phyloP scores from a whole-genome alignment of 2,888 invertebrate species.

The Galeopsomyia nigrocyanea region DNA sequence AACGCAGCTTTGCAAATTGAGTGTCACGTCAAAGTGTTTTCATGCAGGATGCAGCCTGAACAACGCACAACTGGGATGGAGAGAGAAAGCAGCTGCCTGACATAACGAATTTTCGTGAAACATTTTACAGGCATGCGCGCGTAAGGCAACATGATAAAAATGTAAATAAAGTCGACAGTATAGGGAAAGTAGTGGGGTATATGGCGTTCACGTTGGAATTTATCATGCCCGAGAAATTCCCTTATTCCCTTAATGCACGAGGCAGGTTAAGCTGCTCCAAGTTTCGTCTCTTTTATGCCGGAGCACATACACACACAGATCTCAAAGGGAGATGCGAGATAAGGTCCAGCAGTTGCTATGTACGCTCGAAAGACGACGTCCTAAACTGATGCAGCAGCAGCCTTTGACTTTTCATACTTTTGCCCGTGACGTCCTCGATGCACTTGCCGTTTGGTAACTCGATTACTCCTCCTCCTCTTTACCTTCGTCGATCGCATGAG shows the following conservation, averaged over 20 bases:
- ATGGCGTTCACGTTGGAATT: background rate
- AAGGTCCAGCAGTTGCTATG: no score
- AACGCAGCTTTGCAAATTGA: no score
- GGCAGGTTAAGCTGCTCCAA: background rate
- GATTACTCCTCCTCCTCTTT: slow-evolving; percentile 54
- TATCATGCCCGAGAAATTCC: slow-evolving; percentile 21
- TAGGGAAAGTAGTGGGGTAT: background rate
- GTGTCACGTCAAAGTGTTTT: no score
- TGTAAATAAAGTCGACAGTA: slow-evolving; percentile 26
- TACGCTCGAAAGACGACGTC: background rate
- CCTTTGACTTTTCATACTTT: slow-evolving; percentile 49
- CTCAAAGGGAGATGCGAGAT: no score
- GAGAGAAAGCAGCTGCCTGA: no score
- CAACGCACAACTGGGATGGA: no score
- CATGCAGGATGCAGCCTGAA: no score
- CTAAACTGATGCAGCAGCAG: background rate
- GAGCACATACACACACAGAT: no score
- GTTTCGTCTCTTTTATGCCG: background rate
- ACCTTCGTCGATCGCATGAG: slow-evolving; percentile 9
- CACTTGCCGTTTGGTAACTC: slow-evolving; percentile 54
- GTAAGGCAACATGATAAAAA: slow-evolving; percentile 26
- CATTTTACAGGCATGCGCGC: background rate
- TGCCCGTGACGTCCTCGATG: slow-evolving; percentile 23
- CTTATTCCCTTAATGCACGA: slow-evolving; percentile 23
- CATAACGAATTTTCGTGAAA: background rate